These are phyloP conservation scores for Halichoerus grypus DNA, from an alignment of 2,113 vertebrate species.

Conservation along the genomic window DNA sequence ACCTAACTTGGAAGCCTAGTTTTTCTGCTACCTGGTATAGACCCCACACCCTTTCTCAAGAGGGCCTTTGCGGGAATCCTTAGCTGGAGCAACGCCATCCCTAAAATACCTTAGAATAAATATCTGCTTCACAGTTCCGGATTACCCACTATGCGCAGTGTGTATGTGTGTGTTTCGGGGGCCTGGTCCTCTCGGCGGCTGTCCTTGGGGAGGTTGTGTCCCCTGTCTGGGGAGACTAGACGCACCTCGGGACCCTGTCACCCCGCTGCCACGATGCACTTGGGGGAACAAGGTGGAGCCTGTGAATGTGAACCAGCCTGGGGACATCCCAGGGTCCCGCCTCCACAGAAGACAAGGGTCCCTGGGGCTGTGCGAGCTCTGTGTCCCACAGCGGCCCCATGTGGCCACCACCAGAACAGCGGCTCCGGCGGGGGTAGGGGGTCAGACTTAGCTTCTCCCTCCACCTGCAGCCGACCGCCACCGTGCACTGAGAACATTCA, in stretches of 20 bases:
- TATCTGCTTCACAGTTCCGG: neutral
- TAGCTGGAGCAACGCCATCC: neutral
- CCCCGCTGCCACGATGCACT: neutral
- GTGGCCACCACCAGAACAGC: neutral
- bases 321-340: fast-evolving
- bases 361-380: neutral
- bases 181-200: neutral
- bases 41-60: neutral
- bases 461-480: neutral
- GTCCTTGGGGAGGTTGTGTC: neutral
- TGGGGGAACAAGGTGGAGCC: neutral
- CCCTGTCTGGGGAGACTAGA: neutral
- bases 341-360: neutral
- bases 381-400: neutral
- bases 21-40: fast-evolving
- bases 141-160: fast-evolving
- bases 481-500: neutral
- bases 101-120: neutral
- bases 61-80: neutral
- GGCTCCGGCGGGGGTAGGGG: neutral
- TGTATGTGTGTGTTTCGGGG: neutral
- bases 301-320: neutral
- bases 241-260: neutral
- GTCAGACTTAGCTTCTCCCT: neutral
- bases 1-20: neutral